Conservation (phyloP, 2,888 invertebrate species). For the Cheilosia impressa region DNA sequence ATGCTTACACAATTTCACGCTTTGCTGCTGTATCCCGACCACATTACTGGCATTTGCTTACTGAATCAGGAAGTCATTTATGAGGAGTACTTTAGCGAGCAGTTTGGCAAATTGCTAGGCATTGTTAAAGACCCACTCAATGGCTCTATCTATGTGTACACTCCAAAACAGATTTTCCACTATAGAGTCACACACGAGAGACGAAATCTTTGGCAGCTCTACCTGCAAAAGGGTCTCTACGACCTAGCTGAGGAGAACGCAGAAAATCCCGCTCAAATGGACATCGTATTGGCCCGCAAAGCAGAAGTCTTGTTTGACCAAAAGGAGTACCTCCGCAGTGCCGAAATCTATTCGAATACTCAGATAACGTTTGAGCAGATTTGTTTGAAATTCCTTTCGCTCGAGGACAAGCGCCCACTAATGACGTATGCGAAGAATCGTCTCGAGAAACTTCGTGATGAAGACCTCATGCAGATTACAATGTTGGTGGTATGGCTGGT, state of each 20-base stretch:
- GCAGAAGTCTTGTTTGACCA: constrained; percentile 93
- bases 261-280: constrained; percentile 91
- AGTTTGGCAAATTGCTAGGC: constrained; percentile 90
- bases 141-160: constrained; percentile 93
- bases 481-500: constrained; percentile 98
- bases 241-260: constrained; percentile 94
- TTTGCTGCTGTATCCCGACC: constrained; percentile 91
- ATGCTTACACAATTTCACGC: constrained; percentile 96
- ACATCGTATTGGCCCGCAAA: constrained; percentile 93
- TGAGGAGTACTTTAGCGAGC: constrained; percentile 92
- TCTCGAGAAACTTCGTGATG: constrained; percentile 87
- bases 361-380: constrained; percentile 97
- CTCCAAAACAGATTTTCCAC: constrained; percentile 92
- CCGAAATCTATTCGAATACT: constrained; percentile 94
- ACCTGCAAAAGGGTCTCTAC: constrained; percentile 93
- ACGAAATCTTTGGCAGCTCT: constrained; percentile 94
- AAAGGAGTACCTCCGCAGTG: constrained; percentile 92
- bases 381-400: constrained; percentile 91
- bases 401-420: constrained; percentile 92
- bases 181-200: constrained; percentile 94
- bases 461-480: constrained; percentile 94
- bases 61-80: constrained; percentile 93
- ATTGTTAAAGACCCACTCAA: constrained; percentile 92
- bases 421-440: constrained; percentile 94
- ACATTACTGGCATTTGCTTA: constrained; percentile 92